Percentiles rank a stretch among this genome's conserved stretches.
These are phyloP conservation scores for Trilocha varians DNA, from an alignment of 2,888 invertebrate species.

Conservation along the genomic window DNA sequence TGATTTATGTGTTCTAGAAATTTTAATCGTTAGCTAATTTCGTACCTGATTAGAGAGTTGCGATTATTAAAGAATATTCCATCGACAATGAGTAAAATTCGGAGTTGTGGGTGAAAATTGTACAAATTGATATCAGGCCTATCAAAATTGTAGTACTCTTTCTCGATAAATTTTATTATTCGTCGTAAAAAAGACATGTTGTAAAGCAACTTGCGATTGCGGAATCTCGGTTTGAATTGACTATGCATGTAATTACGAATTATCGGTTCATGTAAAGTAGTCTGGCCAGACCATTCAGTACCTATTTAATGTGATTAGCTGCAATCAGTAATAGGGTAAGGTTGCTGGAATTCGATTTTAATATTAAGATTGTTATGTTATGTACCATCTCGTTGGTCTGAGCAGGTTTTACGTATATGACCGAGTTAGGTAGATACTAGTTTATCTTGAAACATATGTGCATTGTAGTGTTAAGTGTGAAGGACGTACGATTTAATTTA, in stretches of 20 bases:
- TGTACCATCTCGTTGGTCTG: too few species aligned
- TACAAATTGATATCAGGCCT: conserved; percentile 26
- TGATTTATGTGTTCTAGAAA: neutral
- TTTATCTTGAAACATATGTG: too few species aligned
- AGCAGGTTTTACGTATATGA: too few species aligned
- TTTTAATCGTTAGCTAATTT: neutral
- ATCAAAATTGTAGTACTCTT: conserved; percentile 30
- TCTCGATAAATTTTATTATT: conserved; percentile 26
- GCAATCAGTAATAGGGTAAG: too few species aligned
- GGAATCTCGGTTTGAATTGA: neutral
- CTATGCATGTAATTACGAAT: conserved; percentile 6
- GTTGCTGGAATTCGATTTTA: too few species aligned
- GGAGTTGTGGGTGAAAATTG: conserved; percentile 44
- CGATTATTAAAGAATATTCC: conserved; percentile 41
- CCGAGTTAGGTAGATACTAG: too few species aligned
- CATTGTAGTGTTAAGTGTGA: too few species aligned
- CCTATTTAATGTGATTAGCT: neutral
- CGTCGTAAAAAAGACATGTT: conserved; percentile 17
- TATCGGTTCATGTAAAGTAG: neutral
- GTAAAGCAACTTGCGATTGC: neutral
- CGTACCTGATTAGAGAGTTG: conserved; percentile 34
- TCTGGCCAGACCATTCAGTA: neutral
- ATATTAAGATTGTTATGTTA: too few species aligned
- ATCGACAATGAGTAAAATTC: conserved; percentile 26
- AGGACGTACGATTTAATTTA: too few species aligned